These are phyloP conservation scores for Pseudomyrmex cubaensis DNA, from an alignment of 1,140 invertebrate species.

Conservation along the genomic window DNA sequence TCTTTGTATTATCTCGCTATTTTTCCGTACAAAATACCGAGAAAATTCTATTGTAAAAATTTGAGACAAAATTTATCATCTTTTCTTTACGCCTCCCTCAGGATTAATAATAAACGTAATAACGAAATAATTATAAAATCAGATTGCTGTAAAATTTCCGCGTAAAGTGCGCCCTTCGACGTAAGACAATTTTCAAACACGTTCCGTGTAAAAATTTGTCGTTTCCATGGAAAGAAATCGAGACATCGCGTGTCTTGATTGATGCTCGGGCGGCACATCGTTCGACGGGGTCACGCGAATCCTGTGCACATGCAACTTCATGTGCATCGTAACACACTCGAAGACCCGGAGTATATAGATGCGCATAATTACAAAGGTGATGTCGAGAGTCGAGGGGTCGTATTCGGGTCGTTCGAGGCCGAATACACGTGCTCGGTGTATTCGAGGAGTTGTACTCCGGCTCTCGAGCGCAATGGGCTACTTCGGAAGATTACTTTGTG, in stretches of 20 bases:
- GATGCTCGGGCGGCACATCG: slow-evolving; percentile 54
- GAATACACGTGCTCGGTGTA: slow-evolving; percentile 30
- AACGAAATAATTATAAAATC: background rate
- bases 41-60: background rate
- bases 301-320: slow-evolving; percentile 61
- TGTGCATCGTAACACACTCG: slow-evolving; percentile 24
- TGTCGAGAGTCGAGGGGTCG: slow-evolving; percentile 41
- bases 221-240: slow-evolving; percentile 25
- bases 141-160: slow-evolving; percentile 2
- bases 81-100: background rate
- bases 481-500: slow-evolving; percentile 40
- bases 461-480: slow-evolving; percentile 15
- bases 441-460: slow-evolving; percentile 5
- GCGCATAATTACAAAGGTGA: slow-evolving; percentile 72
- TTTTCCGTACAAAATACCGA: slow-evolving; percentile 3
- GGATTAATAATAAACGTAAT: background rate
- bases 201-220: slow-evolving; percentile 23
- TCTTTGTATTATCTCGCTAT: background rate
- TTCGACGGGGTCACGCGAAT: slow-evolving; percentile 67
- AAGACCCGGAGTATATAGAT: slow-evolving; percentile 63
- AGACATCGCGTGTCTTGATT: slow-evolving; percentile 70
- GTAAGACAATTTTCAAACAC: background rate
- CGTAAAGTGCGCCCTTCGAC: background rate
- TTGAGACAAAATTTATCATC: background rate
- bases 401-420: slow-evolving; percentile 36